Evolutionary conservation across 2,113 vertebrate genomes (phyloP).

Genomic region (Smithornis capensis): DNA sequence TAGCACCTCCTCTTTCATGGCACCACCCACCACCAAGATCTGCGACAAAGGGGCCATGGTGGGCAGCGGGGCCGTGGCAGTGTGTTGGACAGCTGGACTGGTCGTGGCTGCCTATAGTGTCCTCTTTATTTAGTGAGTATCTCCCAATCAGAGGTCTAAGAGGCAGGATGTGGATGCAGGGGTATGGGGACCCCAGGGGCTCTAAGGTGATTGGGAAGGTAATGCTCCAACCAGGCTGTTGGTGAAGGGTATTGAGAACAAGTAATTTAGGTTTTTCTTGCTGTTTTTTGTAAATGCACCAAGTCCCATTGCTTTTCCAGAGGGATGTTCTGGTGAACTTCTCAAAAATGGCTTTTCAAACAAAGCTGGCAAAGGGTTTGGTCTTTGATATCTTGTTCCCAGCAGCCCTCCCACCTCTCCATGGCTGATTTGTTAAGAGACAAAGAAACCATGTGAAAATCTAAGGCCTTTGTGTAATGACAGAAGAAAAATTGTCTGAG

Average conservation of each 20-base stretch:
- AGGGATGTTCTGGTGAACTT: background rate
- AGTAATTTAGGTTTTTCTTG: background rate
- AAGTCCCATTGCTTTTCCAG: background rate
- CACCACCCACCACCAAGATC: slow-evolving; percentile 60
- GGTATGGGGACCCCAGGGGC: background rate
- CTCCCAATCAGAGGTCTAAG: fast-evolving
- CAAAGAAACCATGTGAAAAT: background rate
- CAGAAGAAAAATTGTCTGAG: background rate
- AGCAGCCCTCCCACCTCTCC: background rate
- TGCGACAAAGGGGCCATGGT: slow-evolving; percentile 51
- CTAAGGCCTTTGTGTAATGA: background rate
- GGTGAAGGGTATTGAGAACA: background rate
- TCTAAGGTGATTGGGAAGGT: background rate
- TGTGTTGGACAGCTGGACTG: slow-evolving; percentile 65
- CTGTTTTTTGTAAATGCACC: background rate
- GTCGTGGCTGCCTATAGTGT: slow-evolving; percentile 60
- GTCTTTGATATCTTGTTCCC: background rate
- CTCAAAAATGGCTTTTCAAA: background rate
- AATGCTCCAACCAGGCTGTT: background rate
- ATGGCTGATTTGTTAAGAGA: background rate
- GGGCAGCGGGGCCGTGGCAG: slow-evolving; percentile 36
- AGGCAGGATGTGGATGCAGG: background rate
- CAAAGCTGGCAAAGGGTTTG: background rate
- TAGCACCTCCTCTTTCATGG: slow-evolving; percentile 68
- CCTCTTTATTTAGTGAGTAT: slow-evolving; percentile 74